These are phyloP conservation scores for Timema cristinae DNA, from an alignment of 2,888 invertebrate species.

Conservation along the genomic window DNA sequence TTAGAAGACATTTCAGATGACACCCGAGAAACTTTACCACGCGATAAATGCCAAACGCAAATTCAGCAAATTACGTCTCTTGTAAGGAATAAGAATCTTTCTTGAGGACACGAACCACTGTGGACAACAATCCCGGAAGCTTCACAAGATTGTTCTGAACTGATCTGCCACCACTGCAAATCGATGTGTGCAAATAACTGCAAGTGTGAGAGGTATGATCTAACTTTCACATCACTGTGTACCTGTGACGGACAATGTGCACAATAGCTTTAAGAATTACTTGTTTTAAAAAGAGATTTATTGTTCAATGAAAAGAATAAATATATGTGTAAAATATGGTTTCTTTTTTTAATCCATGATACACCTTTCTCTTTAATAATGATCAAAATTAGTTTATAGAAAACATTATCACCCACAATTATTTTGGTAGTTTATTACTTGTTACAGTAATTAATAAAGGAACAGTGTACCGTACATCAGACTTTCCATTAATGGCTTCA, in stretches of 20 bases:
- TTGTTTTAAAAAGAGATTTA: too few relatives aligned
- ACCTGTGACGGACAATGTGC: not conserved
- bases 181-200: conserved; percentile 3
- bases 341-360: too few relatives aligned
- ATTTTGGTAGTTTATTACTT: too few relatives aligned
- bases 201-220: conserved; percentile 9
- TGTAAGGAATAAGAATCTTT: not conserved
- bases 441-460: too few relatives aligned
- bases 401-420: too few relatives aligned
- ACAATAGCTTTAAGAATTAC: conserved; percentile 1
- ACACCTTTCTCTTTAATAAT: too few relatives aligned
- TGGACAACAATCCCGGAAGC: not conserved
- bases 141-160: not conserved
- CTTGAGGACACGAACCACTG: not conserved
- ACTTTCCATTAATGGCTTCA: too few relatives aligned
- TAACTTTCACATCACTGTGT: not conserved
- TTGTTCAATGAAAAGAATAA: too few relatives aligned
- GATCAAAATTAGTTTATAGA: too few relatives aligned
- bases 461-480: too few relatives aligned
- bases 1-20: not conserved
- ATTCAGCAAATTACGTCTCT: not conserved
- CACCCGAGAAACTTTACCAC: not conserved
- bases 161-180: conserved; percentile 10
- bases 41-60: not conserved
- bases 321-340: too few relatives aligned